These are phyloP conservation scores for Drosophila setifemur DNA, from an alignment of 1,140 invertebrate genomes.

Conservation along the genomic window DNA sequence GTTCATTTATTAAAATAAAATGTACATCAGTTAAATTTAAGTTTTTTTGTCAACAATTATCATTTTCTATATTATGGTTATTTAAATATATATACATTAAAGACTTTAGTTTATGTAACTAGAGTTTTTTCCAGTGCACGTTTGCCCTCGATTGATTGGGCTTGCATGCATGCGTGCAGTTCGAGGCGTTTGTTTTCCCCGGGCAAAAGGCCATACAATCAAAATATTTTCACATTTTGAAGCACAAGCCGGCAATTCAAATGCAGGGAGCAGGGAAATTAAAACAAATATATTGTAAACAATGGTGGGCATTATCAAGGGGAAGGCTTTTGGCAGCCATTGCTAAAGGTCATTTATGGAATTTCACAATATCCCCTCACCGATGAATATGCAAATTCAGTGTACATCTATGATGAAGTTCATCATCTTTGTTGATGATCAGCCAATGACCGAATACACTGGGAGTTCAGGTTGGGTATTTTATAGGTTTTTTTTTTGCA, in stretches of 20 bases:
- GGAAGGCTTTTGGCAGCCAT: constrained; percentile 43
- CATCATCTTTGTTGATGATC: constrained; percentile 10
- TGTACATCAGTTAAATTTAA: no score
- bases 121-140: neutral
- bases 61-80: no score
- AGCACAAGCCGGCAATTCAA: constrained; percentile 23
- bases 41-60: no score
- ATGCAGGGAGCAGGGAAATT: constrained; percentile 24
- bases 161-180: constrained; percentile 41
- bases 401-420: constrained; percentile 7
- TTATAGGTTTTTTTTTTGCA: constrained; percentile 16
- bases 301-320: constrained; percentile 54
- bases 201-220: constrained; percentile 49
- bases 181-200: constrained; percentile 29
- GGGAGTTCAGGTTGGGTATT: constrained; percentile 29
- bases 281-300: constrained; percentile 34
- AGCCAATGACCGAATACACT: constrained; percentile 48
- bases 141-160: constrained; percentile 59
- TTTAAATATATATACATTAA: no score
- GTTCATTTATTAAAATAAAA: no score
- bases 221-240: constrained; percentile 57
- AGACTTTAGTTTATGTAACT: no score
- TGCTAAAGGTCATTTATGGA: constrained; percentile 50
- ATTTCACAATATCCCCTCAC: constrained; percentile 50
- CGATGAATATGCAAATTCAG: constrained; percentile 38